These are phyloP conservation scores for Chymomyza costata DNA, from an alignment of 1,140 invertebrate species.

Conservation along the genomic window DNA sequence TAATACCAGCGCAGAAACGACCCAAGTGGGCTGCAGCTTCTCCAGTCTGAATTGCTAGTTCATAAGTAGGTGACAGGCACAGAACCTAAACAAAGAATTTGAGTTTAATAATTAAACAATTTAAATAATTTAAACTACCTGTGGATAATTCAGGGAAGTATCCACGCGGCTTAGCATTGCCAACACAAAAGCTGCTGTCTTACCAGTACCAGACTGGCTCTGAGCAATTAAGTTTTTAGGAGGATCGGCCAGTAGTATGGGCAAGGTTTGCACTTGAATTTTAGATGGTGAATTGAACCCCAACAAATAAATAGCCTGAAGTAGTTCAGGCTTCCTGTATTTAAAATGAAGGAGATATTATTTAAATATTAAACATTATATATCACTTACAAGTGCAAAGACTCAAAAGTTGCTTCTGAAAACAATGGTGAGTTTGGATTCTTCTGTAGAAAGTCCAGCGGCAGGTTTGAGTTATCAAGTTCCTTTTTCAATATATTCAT, in stretches of 20 bases:
- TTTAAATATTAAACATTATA: slow-evolving; percentile 14
- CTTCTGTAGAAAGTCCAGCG: slow-evolving; percentile 90
- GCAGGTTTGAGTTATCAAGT: slow-evolving; percentile 87
- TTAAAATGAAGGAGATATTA: slow-evolving; percentile 43
- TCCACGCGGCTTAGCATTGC: slow-evolving; percentile 96
- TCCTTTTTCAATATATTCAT: slow-evolving; percentile 92
- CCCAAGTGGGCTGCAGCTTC: slow-evolving; percentile 95
- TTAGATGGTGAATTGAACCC: slow-evolving; percentile 97
- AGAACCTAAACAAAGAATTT: no score
- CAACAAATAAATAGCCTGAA: slow-evolving; percentile 96
- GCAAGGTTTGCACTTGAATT: slow-evolving; percentile 95
- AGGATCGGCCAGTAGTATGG: slow-evolving; percentile 91
- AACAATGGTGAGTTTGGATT: slow-evolving; percentile 93
- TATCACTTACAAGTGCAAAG: slow-evolving; percentile 85
- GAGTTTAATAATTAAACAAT: no score
- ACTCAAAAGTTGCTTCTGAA: slow-evolving; percentile 95
- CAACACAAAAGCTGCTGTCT: slow-evolving; percentile 98
- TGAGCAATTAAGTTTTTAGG: slow-evolving; percentile 98
- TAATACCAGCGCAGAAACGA: slow-evolving; percentile 90
- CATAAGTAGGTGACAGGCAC: slow-evolving; percentile 96
- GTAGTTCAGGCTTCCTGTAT: slow-evolving; percentile 89
- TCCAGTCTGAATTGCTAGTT: slow-evolving; percentile 96
- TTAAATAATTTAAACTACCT: slow-evolving; percentile 77
- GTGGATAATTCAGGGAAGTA: slow-evolving; percentile 84
- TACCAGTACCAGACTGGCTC: slow-evolving; percentile 97